phyloP scores from a whole-genome alignment of 2,113 vertebrate genomes.

The Pseudopodoces humilis region DNA sequence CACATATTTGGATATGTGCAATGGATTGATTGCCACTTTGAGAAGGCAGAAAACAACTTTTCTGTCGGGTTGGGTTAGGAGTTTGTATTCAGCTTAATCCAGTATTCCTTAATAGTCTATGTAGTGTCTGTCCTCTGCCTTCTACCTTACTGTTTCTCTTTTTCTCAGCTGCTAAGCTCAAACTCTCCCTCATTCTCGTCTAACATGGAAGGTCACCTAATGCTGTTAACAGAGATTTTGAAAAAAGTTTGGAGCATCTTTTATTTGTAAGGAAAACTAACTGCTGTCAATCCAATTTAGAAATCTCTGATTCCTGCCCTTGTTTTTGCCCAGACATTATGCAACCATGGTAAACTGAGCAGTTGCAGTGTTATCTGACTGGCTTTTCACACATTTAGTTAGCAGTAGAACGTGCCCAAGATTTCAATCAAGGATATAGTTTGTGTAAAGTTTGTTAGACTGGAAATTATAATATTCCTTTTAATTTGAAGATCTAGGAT shows the following conservation, averaged over 20 bases:
- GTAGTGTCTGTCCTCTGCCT: neutral
- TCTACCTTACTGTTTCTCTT: neutral
- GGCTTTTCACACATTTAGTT: neutral
- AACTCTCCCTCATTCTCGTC: neutral
- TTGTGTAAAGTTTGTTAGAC: neutral
- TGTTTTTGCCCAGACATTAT: neutral
- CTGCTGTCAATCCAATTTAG: neutral
- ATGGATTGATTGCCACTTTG: neutral
- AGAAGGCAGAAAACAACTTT: neutral
- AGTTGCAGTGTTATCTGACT: rapidly evolving
- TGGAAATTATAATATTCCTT: neutral
- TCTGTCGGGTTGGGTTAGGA: neutral
- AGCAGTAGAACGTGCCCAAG: neutral
- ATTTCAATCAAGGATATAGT: neutral
- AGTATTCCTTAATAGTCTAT: neutral
- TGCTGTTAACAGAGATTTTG: neutral
- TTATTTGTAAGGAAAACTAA: neutral
- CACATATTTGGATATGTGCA: rapidly evolving
- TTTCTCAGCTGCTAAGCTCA: neutral
- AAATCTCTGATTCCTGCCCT: neutral
- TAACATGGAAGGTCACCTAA: neutral
- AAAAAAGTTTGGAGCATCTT: neutral
- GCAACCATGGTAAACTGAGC: neutral
- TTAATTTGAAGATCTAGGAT: neutral
- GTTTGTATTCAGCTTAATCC: neutral